phyloP scores from a whole-genome alignment of 2,113 vertebrate genomes.

The Chloebia gouldiae region DNA sequence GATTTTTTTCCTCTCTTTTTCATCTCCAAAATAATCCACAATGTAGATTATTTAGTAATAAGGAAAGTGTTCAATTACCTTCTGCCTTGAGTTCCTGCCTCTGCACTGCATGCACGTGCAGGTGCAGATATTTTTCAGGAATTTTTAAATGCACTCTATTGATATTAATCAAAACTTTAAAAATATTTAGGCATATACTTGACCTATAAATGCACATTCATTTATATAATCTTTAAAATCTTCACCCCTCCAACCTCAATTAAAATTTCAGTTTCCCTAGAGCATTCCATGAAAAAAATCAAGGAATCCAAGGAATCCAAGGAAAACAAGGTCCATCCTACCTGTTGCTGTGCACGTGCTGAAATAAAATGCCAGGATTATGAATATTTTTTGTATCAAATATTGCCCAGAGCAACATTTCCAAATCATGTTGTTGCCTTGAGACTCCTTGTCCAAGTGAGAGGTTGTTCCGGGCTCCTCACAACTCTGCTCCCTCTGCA shows the following conservation, averaged over 20 bases:
- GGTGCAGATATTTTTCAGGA: not conserved
- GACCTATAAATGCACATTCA: not conserved
- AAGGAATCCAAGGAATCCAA: too few relatives aligned
- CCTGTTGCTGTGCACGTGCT: not conserved
- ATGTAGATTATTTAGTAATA: not conserved
- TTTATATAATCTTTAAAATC: not conserved
- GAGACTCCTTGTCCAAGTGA: not conserved
- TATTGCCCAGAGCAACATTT: not conserved
- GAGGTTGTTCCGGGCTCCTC: not conserved
- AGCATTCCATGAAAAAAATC: not conserved
- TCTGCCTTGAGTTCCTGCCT: not conserved
- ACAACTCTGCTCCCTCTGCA: not conserved
- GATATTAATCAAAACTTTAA: not conserved
- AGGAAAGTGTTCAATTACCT: not conserved
- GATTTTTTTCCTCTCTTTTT: not conserved
- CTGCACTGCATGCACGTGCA: not conserved
- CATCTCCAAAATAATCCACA: not conserved
- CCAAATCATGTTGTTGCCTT: constrained; percentile 36
- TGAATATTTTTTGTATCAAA: not conserved
- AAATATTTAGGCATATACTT: not conserved
- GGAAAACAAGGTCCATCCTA: constrained; percentile 11
- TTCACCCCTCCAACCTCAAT: not conserved
- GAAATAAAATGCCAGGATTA: not conserved
- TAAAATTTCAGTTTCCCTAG: not conserved
- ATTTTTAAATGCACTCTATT: not conserved